Evolutionary conservation across 2,797 vertebrate genomes (phyloP), one percentile per base, ranked within the genome.

Genomic region (Gobionotothen gibberifrons): DNA sequence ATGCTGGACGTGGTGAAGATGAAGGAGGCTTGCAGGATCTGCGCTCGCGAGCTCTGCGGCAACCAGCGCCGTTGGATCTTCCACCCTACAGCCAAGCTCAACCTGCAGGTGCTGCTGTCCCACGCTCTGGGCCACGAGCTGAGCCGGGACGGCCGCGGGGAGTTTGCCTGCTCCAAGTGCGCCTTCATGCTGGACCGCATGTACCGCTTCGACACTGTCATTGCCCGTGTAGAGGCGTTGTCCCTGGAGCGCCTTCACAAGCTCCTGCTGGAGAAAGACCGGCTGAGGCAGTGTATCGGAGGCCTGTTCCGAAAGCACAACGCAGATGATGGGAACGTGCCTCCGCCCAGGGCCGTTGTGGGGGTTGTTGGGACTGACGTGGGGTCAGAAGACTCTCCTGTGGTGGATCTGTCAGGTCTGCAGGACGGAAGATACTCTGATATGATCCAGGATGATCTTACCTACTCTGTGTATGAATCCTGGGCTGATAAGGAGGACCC

Each of bases 11-110:
- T 48, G 48, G 81, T 84, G 14, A 96, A 84, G 79, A 97, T 97
- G 95, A 96, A 96, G 90, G 97, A 98, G 56, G 53, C 90, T 9
- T 99, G 98, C 86, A 89, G 98, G 47, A 96, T 99, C 80, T 99
- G 98, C 2, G 96, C 95, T 19, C 94, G 97, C 1, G 97, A 96
- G 89, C 95, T 99, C 69, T 97, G 92, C 0, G 97, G 98, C 2
- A 98, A 97, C 91, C 97, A 98, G 91, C 93, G 97, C 0, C 91
- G 97, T 78, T 99, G 98, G 98, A 97, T 99, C 47, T 99, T 99
- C 88, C 97, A 99, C 87, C 95, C 96, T 0, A 89, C 96, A 0
- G 91, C 96, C 81, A 96, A 95, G 82, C 93, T 97, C 54, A 98
- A 95, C 87, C 94, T 99, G 39, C 97, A 97, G 93, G 96, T 97